Base-by-base conservation (phyloP, 2,888 invertebrate genomes). In the Sminthurinus aureus region DNA sequence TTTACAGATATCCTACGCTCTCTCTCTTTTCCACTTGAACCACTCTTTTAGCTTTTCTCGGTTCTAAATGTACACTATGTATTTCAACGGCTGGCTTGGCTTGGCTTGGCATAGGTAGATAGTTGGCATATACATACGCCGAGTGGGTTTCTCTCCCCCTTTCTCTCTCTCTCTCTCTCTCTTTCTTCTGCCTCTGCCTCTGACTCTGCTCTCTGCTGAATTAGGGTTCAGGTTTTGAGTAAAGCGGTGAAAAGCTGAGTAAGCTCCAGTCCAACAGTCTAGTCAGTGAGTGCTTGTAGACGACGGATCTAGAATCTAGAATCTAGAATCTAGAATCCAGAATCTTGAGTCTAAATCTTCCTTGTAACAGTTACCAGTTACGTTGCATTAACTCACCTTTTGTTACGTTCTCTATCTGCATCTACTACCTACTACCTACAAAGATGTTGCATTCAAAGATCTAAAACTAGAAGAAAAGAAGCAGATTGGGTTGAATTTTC, bases 141-240 rank as follows among this genome's bases (percentile, higher is more conserved):
- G 38, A 38, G 6, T 38, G 38, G 38, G 38, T 66, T 66, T 66
- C 66, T 66, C 66, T 20, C 66, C 20, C 66, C 8, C 66, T 66
- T 22, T 69, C 69, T 18, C 69, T 69, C 11, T 69, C 69, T 69
- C 69, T 69, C 69, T 69, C 11, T 69, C 69, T 69, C 11, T 18
- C 69, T 69, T 6, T 9, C 22, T 22, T 69, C 69, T 69, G 9
- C 22, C 18, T 69, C 69, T 69, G 20, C 18, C 8, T 52, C 8
- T 52, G 52, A n/a, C n/a, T n/a, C n/a, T n/a, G 38, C 6, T 38
- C 38, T 38, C 38, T 38, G 38, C 38, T 38, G 38, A 38, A 38
- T 38, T 38, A 38, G 38, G 38, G 38, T 38, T 58, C 58, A 58
- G 58, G 18, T 13, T 58, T 18, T 18, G 58, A 18, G 58, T 58